Evolutionary conservation across 2,113 vertebrate genomes (phyloP), one percentile per base, ranked within the genome.

Genomic region (Pseudorhombus dupliciocellatus): DNA sequence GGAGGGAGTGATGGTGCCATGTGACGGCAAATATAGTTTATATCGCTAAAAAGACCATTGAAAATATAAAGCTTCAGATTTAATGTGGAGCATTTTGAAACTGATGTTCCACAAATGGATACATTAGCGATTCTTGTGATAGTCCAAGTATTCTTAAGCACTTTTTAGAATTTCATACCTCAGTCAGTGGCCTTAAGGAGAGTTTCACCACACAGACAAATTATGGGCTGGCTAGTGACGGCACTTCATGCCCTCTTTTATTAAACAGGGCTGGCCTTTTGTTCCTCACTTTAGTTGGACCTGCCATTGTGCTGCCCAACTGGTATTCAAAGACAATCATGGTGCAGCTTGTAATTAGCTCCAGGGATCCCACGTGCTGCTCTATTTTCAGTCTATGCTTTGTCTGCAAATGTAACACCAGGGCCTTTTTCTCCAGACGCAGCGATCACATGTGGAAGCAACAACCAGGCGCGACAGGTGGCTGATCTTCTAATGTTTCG

Each of bases 261-360:
- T 79, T 64, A 72, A 81, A 83, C 71, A 72, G 64, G 57, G 52
- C n/a, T 37, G 51, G 55, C 66, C 77, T 87, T 86, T 82, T 85
- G 75, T 88, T 77, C 69, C 62, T 7, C 21, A 74, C 63, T 55
- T 78, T 75, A 79, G 73, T 85, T 73, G 66, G 52, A 48, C 53
- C 16, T 30, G 73, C 64, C 73, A 83, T 89, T 83, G 69, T 87
- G 80, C 75, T 67, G 21, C 70, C 67, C 73, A 79, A 77, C 83
- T 84, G 83, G 57, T 82, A 77, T 89, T 86, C 84, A 84, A 84
- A 84, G 70, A 79, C 83, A 78, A 70, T 80, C 75, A 76, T 48
- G 69, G 66, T 4, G 18, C 31, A 26, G 60, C 62, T 75, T 58
- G 76, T 86, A 89, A 90, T 92, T 86, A 89, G 79, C 61, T 72